Percentiles rank a stretch among this genome's conserved stretches.
These are phyloP conservation scores for Drosophila kuntzei DNA, from an alignment of 2,888 invertebrate genomes.

Conservation along the genomic window DNA sequence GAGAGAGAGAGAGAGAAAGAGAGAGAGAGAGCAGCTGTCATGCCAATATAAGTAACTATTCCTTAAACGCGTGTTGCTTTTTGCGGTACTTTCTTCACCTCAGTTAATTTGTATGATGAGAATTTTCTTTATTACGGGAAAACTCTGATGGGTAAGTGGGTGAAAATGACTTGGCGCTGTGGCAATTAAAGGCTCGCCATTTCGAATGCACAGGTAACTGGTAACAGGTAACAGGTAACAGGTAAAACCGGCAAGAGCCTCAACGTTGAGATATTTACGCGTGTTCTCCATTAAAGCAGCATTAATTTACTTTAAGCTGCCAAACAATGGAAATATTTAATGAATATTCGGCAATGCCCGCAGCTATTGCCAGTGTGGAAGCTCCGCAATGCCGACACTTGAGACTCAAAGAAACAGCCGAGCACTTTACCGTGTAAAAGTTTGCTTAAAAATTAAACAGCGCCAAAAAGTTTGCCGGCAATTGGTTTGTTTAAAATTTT, in stretches of 20 bases:
- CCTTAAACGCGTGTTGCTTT: slow-evolving; percentile 29
- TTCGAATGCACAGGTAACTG: slow-evolving; percentile 12
- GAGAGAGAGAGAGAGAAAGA: neutral
- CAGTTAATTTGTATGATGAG: slow-evolving; percentile 56
- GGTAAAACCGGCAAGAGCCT: neutral
- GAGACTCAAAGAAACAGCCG: slow-evolving; percentile 26
- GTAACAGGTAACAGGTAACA: slow-evolving; percentile 5
- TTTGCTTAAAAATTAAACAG: slow-evolving; percentile 29
- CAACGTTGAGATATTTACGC: slow-evolving; percentile 59
- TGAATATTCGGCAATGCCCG: slow-evolving; percentile 41
- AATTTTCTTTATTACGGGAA: slow-evolving; percentile 51
- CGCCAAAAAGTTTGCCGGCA: neutral
- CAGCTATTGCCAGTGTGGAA: slow-evolving; percentile 9
- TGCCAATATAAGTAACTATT: slow-evolving; percentile 48
- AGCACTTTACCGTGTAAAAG: slow-evolving; percentile 21
- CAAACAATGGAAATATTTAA: slow-evolving; percentile 67
- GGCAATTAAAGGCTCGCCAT: slow-evolving; percentile 55
- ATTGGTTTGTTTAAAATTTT: neutral
- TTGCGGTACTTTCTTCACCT: slow-evolving; percentile 52
- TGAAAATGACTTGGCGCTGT: slow-evolving; percentile 53
- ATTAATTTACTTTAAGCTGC: slow-evolving; percentile 62
- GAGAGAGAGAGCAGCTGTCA: slow-evolving; percentile 26
- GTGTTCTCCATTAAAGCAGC: slow-evolving; percentile 68
- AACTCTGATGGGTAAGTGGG: slow-evolving; percentile 38
- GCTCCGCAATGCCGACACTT: slow-evolving; percentile 21